These are phyloP conservation scores for Drosophila pandora DNA, from an alignment of 1,140 invertebrate genomes.

Conservation along the genomic window DNA sequence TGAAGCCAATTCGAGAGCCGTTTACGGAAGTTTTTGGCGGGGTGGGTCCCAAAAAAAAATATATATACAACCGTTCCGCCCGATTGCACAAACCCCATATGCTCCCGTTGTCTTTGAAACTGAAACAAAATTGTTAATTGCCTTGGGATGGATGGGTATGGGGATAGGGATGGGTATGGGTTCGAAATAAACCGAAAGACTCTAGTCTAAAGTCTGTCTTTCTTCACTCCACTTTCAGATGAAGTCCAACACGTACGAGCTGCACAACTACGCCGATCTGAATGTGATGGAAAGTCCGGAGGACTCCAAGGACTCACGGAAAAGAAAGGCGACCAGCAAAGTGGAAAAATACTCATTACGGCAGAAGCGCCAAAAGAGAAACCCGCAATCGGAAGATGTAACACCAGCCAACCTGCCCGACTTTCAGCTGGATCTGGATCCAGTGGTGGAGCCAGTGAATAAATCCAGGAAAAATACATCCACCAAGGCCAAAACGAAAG, in stretches of 20 bases:
- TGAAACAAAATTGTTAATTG: constrained; percentile 73
- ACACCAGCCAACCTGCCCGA: constrained; percentile 11
- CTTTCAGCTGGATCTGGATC: constrained; percentile 34
- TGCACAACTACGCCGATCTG: constrained; percentile 75
- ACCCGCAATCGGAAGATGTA: constrained; percentile 12
- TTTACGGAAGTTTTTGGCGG: constrained; percentile 65
- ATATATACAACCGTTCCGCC: constrained; percentile 43
- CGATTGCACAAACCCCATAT: constrained; percentile 45
- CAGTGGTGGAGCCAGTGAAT: constrained; percentile 3
- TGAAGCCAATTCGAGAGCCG: constrained; percentile 56
- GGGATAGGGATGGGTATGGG: constrained; percentile 8
- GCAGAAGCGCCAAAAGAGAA: constrained; percentile 71
- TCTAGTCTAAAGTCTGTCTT: constrained; percentile 38
- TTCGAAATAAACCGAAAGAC: constrained; percentile 19
- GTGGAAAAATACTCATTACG: constrained; percentile 81
- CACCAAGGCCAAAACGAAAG: constrained; percentile 86
- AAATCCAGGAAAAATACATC: constrained; percentile 37
- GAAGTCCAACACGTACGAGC: constrained; percentile 73
- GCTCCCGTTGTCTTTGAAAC: constrained; percentile 36
- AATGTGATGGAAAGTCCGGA: constrained; percentile 43
- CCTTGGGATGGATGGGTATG: constrained; percentile 39
- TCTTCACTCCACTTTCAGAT: constrained; percentile 60
- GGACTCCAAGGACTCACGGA: constrained; percentile 54
- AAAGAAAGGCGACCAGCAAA: constrained; percentile 48
- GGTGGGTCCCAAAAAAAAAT: constrained; percentile 38